A percentile compares a stretch with the other conserved stretches of the same genome.
Evolutionary conservation across 64 coral and sea anemone genomes (phyloP).

Genomic region (Actinia equina): DNA sequence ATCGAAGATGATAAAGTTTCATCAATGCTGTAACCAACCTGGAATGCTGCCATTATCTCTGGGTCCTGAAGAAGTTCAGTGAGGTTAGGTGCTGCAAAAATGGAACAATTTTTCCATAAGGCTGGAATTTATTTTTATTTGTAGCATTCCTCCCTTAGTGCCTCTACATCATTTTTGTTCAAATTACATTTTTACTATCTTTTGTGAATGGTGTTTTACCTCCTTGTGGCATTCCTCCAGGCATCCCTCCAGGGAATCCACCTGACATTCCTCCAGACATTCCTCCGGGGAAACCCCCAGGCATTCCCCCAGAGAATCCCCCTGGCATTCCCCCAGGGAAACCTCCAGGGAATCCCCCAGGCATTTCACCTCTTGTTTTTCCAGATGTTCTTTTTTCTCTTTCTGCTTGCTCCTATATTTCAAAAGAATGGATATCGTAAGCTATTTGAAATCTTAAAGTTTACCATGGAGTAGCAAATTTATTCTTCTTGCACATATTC

Average conservation of each 20-base stretch:
- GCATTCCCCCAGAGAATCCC: constrained; percentile 24
- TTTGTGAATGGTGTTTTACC: too few relatives aligned
- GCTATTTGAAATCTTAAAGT: too few relatives aligned
- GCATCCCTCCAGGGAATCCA: constrained; percentile 67
- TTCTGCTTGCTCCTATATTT: constrained; percentile 68
- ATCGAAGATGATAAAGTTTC: not conserved
- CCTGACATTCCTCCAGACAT: constrained; percentile 46
- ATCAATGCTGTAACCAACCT: not conserved
- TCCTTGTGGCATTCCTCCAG: constrained; percentile 48
- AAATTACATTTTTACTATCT: too few relatives aligned
- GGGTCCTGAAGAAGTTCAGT: constrained; percentile 86
- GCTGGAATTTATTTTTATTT: not conserved
- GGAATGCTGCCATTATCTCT: constrained; percentile 81
- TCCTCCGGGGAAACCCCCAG: constrained; percentile 43
- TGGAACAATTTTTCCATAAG: not conserved
- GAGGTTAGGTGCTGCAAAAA: constrained; percentile 48
- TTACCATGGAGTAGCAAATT: too few relatives aligned
- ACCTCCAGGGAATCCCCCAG: not conserved
- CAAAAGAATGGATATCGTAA: not conserved
- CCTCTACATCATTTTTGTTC: too few relatives aligned
- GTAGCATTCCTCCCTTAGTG: not conserved
- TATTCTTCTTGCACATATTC: too few relatives aligned
- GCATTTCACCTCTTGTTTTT: constrained; percentile 6
- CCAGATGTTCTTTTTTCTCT: constrained; percentile 22
- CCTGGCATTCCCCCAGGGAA: constrained; percentile 7